Conservation (phyloP, 2,113 vertebrate genomes). For the Ammodytes marinus region DNA sequence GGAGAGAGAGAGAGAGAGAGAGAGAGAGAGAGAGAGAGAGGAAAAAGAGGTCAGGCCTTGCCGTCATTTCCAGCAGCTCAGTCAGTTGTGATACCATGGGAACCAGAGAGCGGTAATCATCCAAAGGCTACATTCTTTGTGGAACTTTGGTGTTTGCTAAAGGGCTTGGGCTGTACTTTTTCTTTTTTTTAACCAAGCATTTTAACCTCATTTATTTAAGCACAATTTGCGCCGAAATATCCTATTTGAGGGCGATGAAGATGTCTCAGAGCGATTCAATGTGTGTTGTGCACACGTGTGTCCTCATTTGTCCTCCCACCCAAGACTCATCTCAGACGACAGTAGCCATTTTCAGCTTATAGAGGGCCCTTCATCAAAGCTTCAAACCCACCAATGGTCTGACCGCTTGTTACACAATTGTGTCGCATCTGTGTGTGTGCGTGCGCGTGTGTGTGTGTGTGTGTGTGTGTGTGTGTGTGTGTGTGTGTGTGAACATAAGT, state of each 20-base stretch:
- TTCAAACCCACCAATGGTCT: constrained; percentile 60
- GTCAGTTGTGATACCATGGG: constrained; percentile 49
- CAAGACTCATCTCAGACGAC: constrained; percentile 48
- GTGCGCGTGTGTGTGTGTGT: constrained; percentile 26
- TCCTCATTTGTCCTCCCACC: constrained; percentile 53
- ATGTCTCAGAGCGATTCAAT: neutral
- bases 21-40: constrained; percentile 9
- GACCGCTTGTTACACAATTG: constrained; percentile 59
- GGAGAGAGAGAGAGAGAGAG: constrained; percentile 30
- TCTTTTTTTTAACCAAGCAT: neutral
- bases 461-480: constrained; percentile 12
- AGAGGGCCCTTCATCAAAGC: constrained; percentile 60
- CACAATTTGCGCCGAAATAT: constrained; percentile 2
- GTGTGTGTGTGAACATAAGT: constrained; percentile 26
- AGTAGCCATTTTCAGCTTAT: constrained; percentile 64
- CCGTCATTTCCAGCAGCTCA: constrained; percentile 53
- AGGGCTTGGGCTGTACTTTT: constrained; percentile 8
- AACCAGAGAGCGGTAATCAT: constrained; percentile 46
- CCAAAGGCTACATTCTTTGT: constrained; percentile 50
- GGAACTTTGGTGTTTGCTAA: constrained; percentile 39
- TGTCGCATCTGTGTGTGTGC: constrained; percentile 45
- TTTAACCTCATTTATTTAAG: constrained; percentile 13
- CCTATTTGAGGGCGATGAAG: neutral
- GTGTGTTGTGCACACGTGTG: constrained; percentile 16
- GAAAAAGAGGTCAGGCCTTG: constrained; percentile 29